A percentile compares a stretch with the other conserved stretches of the same genome.
Evolutionary conservation across 2,888 invertebrate species (phyloP).

Genomic region (Siphonodentalium dalli): DNA sequence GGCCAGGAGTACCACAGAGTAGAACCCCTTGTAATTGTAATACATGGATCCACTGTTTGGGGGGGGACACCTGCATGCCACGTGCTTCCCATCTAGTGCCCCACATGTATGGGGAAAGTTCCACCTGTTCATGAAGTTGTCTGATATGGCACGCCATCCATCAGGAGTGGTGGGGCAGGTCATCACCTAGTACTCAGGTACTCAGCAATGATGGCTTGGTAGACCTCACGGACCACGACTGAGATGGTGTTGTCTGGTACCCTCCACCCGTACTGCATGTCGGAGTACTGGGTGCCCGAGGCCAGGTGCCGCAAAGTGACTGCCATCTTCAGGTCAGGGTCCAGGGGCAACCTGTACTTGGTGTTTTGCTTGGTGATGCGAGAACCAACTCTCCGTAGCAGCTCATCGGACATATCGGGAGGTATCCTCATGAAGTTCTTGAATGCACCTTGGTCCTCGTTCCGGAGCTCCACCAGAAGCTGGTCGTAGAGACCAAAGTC

Average conservation of each 20-base stretch:
- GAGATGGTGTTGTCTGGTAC: constrained; percentile 29
- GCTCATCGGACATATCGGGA: constrained; percentile 30
- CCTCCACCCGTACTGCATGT: constrained; percentile 31
- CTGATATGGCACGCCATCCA: constrained; percentile 30
- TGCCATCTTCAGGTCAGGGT: constrained; percentile 25
- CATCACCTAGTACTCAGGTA: constrained; percentile 31
- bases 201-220: constrained; percentile 29
- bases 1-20: constrained; percentile 28
- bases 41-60: constrained; percentile 28
- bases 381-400: constrained; percentile 19
- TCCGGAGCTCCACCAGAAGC: constrained; percentile 25
- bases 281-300: constrained; percentile 24
- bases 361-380: constrained; percentile 29
- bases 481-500: constrained; percentile 24
- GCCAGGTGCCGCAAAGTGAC: constrained; percentile 27
- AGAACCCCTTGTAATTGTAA: constrained; percentile 35
- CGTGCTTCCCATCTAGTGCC: constrained; percentile 39
- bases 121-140: constrained; percentile 28
- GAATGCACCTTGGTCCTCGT: constrained; percentile 24
- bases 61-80: constrained; percentile 28
- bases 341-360: constrained; percentile 16
- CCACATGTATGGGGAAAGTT: constrained; percentile 35
- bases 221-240: constrained; percentile 23
- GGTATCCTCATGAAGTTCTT: constrained; percentile 32
- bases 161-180: constrained; percentile 24